Evolutionary conservation across 92 coral and sea anemone species (phyloP).

Genomic region (Epizoanthus ramosus): DNA sequence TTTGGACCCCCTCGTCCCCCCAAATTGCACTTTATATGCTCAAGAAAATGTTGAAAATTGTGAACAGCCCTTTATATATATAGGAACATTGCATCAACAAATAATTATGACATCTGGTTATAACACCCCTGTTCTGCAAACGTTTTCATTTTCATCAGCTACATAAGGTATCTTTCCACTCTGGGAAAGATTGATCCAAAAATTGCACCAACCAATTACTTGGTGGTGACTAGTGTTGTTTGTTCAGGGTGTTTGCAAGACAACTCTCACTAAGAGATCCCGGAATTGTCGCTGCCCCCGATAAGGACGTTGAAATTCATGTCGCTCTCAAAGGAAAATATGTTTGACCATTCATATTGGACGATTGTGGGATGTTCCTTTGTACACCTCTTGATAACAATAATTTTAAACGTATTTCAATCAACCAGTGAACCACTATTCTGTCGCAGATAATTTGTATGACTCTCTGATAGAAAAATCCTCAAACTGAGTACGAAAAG

Average conservation of each 20-base stretch:
- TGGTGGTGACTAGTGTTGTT: slow-evolving; percentile 88
- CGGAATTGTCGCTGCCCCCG: slow-evolving; percentile 96
- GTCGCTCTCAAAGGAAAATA: not conserved
- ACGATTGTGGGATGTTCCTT: slow-evolving; percentile 43
- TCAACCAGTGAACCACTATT: too few relatives aligned
- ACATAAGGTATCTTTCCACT: slow-evolving; percentile 21
- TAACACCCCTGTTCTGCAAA: too few relatives aligned
- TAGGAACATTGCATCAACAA: too few relatives aligned
- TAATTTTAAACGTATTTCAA: not conserved
- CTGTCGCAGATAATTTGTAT: too few relatives aligned
- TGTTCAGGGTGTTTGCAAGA: slow-evolving; percentile 92
- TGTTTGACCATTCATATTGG: not conserved
- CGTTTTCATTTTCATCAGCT: not conserved
- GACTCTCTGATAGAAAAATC: too few relatives aligned
- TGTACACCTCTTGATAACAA: not conserved
- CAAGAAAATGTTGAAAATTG: not conserved
- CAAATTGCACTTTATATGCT: too few relatives aligned
- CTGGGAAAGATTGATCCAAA: slow-evolving; percentile 79
- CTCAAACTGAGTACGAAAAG: too few relatives aligned
- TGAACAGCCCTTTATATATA: not conserved
- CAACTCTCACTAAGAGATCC: slow-evolving; percentile 95
- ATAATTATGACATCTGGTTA: too few relatives aligned
- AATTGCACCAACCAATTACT: slow-evolving; percentile 90
- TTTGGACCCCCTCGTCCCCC: too few relatives aligned
- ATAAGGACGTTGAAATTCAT: slow-evolving; percentile 84